A percentile compares a stretch with the other conserved stretches of the same genome.
phyloP scores from a whole-genome alignment of 2,113 vertebrate species.

The Rhizomys pruinosus region DNA sequence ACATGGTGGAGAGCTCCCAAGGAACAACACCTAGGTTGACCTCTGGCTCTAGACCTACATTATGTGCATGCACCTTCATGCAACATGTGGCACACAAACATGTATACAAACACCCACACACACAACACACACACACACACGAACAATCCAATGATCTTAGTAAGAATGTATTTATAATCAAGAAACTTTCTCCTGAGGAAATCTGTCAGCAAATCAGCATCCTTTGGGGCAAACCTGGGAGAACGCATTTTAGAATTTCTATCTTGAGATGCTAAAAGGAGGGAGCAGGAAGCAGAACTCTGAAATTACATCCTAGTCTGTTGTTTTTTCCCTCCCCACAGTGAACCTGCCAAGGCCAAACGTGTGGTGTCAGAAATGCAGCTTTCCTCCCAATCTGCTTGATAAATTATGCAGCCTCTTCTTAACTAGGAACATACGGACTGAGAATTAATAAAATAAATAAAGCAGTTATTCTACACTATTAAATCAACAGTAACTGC shows the following conservation, averaged over 20 bases:
- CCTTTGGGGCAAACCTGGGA: conserved; percentile 73
- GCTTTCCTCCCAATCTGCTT: conserved; percentile 41
- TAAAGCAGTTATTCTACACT: conserved; percentile 76
- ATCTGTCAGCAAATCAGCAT: background rate
- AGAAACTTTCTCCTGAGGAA: background rate
- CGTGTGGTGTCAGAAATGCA: conserved; percentile 61
- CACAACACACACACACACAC: background rate
- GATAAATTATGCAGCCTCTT: conserved; percentile 74
- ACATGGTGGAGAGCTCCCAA: too few relatives aligned
- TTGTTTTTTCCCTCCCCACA: conserved; percentile 60
- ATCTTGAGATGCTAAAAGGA: conserved; percentile 70
- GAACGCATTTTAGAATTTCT: conserved; percentile 69
- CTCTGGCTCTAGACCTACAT: too few relatives aligned
- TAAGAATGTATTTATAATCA: background rate
- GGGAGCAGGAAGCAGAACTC: conserved; percentile 59
- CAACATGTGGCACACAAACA: background rate
- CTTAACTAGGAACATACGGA: conserved; percentile 66
- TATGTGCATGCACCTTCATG: background rate
- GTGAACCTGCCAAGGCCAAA: conserved; percentile 56
- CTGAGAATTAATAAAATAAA: conserved; percentile 81
- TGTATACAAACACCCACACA: background rate
- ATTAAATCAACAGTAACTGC: conserved; percentile 75
- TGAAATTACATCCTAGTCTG: conserved; percentile 66
- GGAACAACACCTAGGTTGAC: too few relatives aligned
- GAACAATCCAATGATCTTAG: background rate